Percentiles rank a stretch among this genome's conserved stretches.
Evolutionary conservation across 2,888 invertebrate species (phyloP).

Genomic region (Cataglyphis albicans): DNA sequence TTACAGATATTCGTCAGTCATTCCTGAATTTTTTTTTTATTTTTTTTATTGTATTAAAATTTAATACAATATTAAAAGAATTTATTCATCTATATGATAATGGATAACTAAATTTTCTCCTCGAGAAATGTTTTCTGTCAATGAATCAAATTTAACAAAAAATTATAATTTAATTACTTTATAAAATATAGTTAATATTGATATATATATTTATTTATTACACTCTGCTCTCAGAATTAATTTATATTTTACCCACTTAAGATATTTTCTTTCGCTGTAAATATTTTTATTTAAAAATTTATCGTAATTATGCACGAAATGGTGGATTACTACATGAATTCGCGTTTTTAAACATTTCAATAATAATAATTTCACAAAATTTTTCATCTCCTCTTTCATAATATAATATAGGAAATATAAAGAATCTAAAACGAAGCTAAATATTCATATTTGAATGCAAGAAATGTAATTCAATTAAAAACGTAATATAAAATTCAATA

Average conservation of each 20-base stretch:
- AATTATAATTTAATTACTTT: neutral
- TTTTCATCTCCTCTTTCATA: neutral
- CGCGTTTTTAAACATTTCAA: neutral
- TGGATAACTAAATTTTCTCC: neutral
- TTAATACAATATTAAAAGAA: slow-evolving; percentile 6
- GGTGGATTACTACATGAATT: neutral
- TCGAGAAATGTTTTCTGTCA: too few relatives aligned
- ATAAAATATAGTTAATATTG: neutral
- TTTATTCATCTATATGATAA: neutral
- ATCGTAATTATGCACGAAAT: neutral
- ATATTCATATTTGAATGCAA: neutral
- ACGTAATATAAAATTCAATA: slow-evolving; percentile 26
- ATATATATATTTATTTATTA: neutral
- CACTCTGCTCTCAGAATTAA: neutral
- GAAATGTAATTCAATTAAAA: neutral
- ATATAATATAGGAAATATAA: neutral
- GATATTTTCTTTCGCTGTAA: neutral
- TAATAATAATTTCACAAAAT: neutral
- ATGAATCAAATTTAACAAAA: neutral
- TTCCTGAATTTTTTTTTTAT: neutral
- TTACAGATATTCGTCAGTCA: slow-evolving; percentile 22
- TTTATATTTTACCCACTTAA: neutral
- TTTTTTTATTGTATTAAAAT: neutral
- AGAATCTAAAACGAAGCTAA: neutral
- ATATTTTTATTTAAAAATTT: neutral